Conservation (phyloP, 2,888 invertebrate genomes). For the Syrphus vitripennis region DNA sequence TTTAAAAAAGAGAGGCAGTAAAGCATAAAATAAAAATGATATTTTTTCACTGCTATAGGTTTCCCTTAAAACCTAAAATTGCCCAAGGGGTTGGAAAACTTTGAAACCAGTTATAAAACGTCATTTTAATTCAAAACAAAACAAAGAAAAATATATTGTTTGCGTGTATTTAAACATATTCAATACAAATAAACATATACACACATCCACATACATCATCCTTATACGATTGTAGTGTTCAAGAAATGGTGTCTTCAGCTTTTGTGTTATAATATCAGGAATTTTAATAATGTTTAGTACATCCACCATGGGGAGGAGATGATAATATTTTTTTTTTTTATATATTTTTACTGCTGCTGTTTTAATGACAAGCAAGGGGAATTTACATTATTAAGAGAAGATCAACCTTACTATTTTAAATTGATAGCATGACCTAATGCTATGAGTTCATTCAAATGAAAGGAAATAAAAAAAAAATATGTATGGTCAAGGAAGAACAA, state of each 20-base stretch:
- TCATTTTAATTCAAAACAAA: slow-evolving; percentile 17
- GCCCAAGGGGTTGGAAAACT: slow-evolving; percentile 15
- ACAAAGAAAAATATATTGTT: neutral
- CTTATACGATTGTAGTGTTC: slow-evolving; percentile 3
- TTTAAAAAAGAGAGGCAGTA: neutral
- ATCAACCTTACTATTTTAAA: slow-evolving; percentile 34
- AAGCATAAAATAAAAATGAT: neutral
- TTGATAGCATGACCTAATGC: slow-evolving; percentile 62
- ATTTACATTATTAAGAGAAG: slow-evolving; percentile 30
- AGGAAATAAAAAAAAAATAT: slow-evolving; percentile 7
- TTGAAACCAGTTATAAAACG: slow-evolving; percentile 35
- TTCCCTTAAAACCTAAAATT: slow-evolving; percentile 6
- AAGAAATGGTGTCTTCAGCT: neutral
- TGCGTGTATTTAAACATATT: neutral
- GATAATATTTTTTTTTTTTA: neutral
- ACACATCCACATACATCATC: neutral
- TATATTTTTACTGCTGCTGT: neutral
- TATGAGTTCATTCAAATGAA: slow-evolving; percentile 47
- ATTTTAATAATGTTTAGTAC: slow-evolving; percentile 21
- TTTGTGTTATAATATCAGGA: slow-evolving; percentile 25
- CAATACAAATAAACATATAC: neutral
- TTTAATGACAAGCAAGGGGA: slow-evolving; percentile 23
- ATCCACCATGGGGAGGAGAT: neutral
- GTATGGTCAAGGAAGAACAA: slow-evolving; percentile 31
- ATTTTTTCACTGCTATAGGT: slow-evolving; percentile 2